Evolutionary conservation across 2,888 invertebrate genomes (phyloP).

Genomic region (Thecophora atra): DNA sequence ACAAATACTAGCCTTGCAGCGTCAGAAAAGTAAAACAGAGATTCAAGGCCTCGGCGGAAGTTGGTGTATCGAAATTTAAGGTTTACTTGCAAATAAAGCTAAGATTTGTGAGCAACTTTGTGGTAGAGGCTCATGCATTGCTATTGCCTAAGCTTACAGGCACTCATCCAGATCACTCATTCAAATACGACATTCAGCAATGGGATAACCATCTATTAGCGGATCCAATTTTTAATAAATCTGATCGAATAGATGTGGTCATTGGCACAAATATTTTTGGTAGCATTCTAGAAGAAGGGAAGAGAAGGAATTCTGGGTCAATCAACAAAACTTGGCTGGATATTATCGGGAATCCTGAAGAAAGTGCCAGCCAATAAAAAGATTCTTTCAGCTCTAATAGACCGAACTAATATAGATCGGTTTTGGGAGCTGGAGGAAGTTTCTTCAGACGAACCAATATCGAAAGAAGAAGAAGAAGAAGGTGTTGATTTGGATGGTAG

Average conservation of each 20-base stretch:
- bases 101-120: conserved; percentile 23
- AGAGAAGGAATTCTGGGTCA: too few species aligned
- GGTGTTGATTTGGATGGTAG: too few species aligned
- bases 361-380: not conserved
- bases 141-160: not conserved
- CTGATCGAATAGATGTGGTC: conserved; percentile 8
- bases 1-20: too few species aligned
- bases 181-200: conserved; percentile 14
- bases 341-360: too few species aligned
- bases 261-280: not conserved
- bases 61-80: conserved; percentile 25
- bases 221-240: conserved; percentile 4
- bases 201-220: conserved; percentile 2
- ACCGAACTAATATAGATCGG: not conserved
- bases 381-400: not conserved
- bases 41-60: conserved; percentile 20
- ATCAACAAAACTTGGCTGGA: too few species aligned
- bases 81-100: conserved; percentile 25
- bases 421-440: conserved; percentile 11
- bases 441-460: too few species aligned
- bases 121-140: not conserved
- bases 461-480: too few species aligned
- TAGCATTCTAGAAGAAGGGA: too few species aligned
- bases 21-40: too few species aligned
- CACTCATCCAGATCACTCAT: too few species aligned